These are phyloP conservation scores for Chiropotes sagulatus DNA, from an alignment of 2,797 vertebrate species.

Conservation along the genomic window DNA sequence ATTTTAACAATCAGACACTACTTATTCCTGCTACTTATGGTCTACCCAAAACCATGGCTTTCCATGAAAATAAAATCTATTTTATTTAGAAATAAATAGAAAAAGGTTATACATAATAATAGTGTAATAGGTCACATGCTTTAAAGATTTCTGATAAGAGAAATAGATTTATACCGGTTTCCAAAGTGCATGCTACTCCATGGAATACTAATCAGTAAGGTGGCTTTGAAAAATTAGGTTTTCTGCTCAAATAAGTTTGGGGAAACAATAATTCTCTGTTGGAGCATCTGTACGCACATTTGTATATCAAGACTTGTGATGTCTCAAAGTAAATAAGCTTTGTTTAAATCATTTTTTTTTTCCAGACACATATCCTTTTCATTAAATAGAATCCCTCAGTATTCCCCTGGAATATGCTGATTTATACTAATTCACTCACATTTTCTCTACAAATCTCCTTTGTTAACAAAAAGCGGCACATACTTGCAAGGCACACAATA, in stretches of 20 bases:
- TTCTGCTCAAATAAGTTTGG: background rate
- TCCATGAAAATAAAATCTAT: slow-evolving; percentile 39
- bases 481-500: background rate
- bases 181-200: background rate
- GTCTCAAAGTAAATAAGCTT: background rate
- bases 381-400: slow-evolving; percentile 48
- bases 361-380: background rate
- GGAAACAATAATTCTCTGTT: background rate
- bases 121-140: background rate
- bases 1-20: slow-evolving; percentile 23
- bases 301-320: background rate
- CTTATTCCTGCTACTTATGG: background rate
- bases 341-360: slow-evolving; percentile 16
- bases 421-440: background rate
- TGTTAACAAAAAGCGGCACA: background rate
- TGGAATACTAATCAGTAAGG: background rate
- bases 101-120: background rate
- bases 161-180: background rate
- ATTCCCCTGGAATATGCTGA: background rate
- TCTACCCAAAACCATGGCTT: background rate
- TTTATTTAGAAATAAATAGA: slow-evolving; percentile 13
- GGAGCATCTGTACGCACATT: background rate
- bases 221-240: background rate
- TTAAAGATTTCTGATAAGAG: background rate
- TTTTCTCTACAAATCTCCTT: background rate